Evolutionary conservation across 2,113 vertebrate species (phyloP).

Genomic region (Chloropsis hardwickii): DNA sequence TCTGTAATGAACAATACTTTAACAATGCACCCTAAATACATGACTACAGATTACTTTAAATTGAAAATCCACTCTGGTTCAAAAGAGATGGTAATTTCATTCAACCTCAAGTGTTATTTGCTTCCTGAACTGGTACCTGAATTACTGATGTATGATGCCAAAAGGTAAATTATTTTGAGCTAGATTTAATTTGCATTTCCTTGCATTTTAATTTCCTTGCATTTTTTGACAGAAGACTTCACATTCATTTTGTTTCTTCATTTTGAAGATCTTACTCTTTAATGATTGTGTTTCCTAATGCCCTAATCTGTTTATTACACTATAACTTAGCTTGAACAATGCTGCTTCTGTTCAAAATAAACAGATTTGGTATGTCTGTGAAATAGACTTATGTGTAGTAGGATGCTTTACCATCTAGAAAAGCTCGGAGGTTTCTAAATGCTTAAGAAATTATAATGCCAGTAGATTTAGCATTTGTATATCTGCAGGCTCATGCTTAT

Average conservation of each 20-base stretch:
- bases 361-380: slow-evolving; percentile 29
- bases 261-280: slow-evolving; percentile 64
- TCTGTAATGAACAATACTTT: slow-evolving; percentile 45
- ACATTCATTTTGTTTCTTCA: slow-evolving; percentile 27
- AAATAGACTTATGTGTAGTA: slow-evolving; percentile 16
- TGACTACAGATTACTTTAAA: slow-evolving; percentile 72
- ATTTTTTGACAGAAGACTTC: slow-evolving; percentile 48
- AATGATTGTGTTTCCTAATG: slow-evolving; percentile 62
- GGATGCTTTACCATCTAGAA: slow-evolving; percentile 53
- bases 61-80: slow-evolving; percentile 83
- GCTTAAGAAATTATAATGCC: slow-evolving; percentile 68
- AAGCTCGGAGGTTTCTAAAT: slow-evolving; percentile 54
- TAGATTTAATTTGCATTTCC: slow-evolving; percentile 84
- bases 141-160: slow-evolving; percentile 70
- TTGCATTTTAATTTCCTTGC: slow-evolving; percentile 67
- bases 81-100: slow-evolving; percentile 86
- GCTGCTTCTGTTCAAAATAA: slow-evolving; percentile 40
- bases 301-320: slow-evolving; percentile 67
- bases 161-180: slow-evolving; percentile 82
- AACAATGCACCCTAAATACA: slow-evolving; percentile 67
- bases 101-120: slow-evolving; percentile 78
- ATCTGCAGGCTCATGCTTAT: slow-evolving; percentile 64
- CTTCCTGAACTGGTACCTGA: slow-evolving; percentile 67
- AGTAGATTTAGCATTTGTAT: slow-evolving; percentile 65
- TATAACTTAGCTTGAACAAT: slow-evolving; percentile 23